Evolutionary conservation across 2,113 vertebrate genomes (phyloP).

Genomic region (Engystomops pustulosus): DNA sequence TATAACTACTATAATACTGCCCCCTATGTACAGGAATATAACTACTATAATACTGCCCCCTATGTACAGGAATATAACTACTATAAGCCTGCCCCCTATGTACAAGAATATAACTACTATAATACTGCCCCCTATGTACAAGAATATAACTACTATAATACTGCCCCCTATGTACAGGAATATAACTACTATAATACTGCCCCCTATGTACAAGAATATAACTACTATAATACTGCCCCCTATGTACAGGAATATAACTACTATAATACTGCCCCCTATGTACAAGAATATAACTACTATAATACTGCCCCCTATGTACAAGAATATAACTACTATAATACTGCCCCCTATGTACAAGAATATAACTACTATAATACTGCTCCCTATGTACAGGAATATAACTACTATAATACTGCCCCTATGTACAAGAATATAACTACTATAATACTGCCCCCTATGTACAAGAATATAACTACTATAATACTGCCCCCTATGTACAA

Average conservation of each 20-base stretch:
- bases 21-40: no score
- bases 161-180: not conserved
- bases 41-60: no score
- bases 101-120: no score
- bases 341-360: slow-evolving; percentile 6
- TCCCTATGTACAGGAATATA: slow-evolving; percentile 2
- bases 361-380: slow-evolving; percentile 28
- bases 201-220: not conserved
- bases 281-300: slow-evolving; percentile 16
- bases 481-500: no score
- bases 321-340: slow-evolving; percentile 24
- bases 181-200: slow-evolving; percentile 1
- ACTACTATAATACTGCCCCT: not conserved
- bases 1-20: no score
- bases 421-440: no score
- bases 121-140: no score
- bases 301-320: slow-evolving; percentile 3
- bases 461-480: no score
- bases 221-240: not conserved
- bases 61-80: no score
- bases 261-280: not conserved
- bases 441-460: no score
- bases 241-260: slow-evolving; percentile 2
- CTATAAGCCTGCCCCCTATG: no score
- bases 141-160: slow-evolving; percentile 1